Conservation (phyloP, 1,140 invertebrate genomes). For the Epicauta chinensis region DNA sequence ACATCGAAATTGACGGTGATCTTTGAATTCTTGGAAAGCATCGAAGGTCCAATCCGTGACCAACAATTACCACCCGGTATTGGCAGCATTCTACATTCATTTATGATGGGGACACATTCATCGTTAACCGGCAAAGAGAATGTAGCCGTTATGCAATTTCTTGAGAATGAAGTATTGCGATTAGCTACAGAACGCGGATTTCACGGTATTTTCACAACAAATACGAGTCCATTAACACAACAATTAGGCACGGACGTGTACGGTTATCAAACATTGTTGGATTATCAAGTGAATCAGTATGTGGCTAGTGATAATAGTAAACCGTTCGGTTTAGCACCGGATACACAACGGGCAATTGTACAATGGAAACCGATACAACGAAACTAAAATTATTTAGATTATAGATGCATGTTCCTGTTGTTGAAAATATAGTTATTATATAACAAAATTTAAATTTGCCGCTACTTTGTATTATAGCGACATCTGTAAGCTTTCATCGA, state of each 20-base stretch:
- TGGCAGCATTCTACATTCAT: conserved; percentile 71
- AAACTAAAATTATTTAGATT: background rate
- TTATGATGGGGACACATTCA: conserved; percentile 75
- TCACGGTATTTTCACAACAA: conserved; percentile 73
- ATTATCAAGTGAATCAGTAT: conserved; percentile 77
- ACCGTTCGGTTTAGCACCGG: conserved; percentile 67
- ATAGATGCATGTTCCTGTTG: background rate
- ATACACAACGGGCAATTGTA: conserved; percentile 64
- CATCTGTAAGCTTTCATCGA: no score
- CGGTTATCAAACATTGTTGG: conserved; percentile 67
- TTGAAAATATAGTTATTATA: conserved; percentile 3
- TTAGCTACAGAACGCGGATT: conserved; percentile 60
- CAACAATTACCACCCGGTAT: conserved; percentile 53
- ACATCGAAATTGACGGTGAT: conserved; percentile 60
- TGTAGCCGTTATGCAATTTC: conserved; percentile 65
- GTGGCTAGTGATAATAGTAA: conserved; percentile 60
- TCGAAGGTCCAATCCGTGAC: conserved; percentile 61
- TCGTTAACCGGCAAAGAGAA: conserved; percentile 62
- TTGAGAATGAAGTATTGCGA: conserved; percentile 66
- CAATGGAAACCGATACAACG: conserved; percentile 58
- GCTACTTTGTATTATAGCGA: no score
- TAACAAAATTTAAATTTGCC: no score
- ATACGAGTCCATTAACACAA: conserved; percentile 78
- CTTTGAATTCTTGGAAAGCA: conserved; percentile 70
- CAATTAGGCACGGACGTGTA: conserved; percentile 75